Base-by-base conservation (phyloP, 2,888 invertebrate genomes). In the Halictus ligatus region DNA sequence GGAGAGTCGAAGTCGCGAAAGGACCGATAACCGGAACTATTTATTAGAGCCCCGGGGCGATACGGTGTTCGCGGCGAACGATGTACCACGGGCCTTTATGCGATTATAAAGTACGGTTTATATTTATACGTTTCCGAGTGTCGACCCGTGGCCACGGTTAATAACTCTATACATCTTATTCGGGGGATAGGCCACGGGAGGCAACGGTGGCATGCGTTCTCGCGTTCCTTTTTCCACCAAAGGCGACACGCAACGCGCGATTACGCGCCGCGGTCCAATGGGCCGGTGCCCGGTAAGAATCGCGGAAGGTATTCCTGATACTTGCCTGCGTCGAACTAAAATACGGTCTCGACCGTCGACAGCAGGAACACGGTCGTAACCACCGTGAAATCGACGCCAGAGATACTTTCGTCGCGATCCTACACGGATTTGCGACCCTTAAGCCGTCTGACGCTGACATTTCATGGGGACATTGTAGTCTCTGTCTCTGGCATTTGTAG, bases 21-120 rank as follows among this genome's bases (percentile, higher is more conserved):
- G 90, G 80, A 84, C 88, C 90, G 92, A 92, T 92, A 92, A 92
- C 89, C 93, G 92, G 91, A 93, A 92, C 91, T 93, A 91, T 93
- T 93, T 93, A 92, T 92, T 92, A 91, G 90, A 88, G 88, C 89
- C 91, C 91, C 88, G 78, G 83, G 84, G 89, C 83, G 89, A 89
- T 88, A 89, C 88, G 89, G 25, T 77, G 87, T 88, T 90, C 84
- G 81, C 90, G 81, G 88, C 81, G 88, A 84, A 78, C 83, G 85
- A 73, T 77, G 88, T 81, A 80, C 83, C n/a, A 46, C 54, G 74
- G 81, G 77, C 80, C 83, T 88, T 86, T 85, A 78, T 80, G 78
- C 85, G 85, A 89, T 83, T 84, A 84, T 84, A 86, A 83, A 84
- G 84, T 76, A 75, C 71, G 75, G 79, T 82, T 82, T 85, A 83